Evolutionary conservation across 2,113 vertebrate species (phyloP).

Genomic region (Bettongia penicillata): DNA sequence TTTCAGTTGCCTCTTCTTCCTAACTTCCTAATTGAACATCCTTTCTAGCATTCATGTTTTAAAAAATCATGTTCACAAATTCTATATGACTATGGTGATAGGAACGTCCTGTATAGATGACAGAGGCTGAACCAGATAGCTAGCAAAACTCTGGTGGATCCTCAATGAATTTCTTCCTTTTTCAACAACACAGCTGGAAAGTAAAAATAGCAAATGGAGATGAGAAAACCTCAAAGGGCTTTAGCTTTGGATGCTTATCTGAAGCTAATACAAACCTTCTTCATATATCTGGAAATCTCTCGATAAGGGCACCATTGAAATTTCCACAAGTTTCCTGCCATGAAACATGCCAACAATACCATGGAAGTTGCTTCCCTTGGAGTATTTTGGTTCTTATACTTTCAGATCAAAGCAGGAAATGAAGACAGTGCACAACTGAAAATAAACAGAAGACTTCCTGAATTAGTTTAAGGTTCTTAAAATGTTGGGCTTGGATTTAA

Average conservation of each 20-base stretch:
- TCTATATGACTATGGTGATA: conserved; percentile 43
- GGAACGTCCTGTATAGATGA: conserved; percentile 43
- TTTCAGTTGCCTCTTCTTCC: not conserved
- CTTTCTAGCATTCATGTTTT: not conserved
- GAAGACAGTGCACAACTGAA: conserved; percentile 57
- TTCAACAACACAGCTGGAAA: not conserved
- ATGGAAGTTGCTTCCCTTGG: conserved; percentile 64
- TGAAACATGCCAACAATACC: conserved; percentile 69
- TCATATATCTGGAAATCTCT: conserved; percentile 52
- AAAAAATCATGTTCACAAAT: conserved; percentile 59
- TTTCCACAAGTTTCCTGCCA: conserved; percentile 70
- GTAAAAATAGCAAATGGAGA: conserved; percentile 54
- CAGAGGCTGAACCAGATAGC: conserved; percentile 48
- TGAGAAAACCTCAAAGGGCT: conserved; percentile 45
- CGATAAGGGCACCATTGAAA: conserved; percentile 32
- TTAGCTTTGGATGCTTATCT: conserved; percentile 41
- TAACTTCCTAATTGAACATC: not conserved
- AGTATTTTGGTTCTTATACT: conserved; percentile 45
- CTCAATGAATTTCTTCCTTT: conserved; percentile 59
- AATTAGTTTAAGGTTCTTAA: conserved; percentile 45
- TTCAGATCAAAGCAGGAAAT: conserved; percentile 71
- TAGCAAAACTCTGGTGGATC: conserved; percentile 62
- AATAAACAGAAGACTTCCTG: conserved; percentile 74
- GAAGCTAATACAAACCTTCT: conserved; percentile 44
- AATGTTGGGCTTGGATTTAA: conserved; percentile 30